Evolutionary conservation across 37 sponge, comb jelly and placozoan genomes (phyloP).

Genomic region (Geodia barretti): DNA sequence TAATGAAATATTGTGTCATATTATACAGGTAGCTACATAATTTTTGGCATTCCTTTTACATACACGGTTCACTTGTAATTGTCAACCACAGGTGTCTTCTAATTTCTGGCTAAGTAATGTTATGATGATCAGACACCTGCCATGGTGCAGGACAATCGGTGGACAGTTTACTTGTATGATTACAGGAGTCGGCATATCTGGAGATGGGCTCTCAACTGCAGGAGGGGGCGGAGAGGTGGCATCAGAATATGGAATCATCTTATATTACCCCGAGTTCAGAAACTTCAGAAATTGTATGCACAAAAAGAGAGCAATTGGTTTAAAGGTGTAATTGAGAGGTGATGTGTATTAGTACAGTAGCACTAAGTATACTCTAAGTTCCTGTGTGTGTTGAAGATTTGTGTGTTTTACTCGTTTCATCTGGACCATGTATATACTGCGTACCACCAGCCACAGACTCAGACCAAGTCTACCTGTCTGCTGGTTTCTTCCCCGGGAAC

Average conservation of each 20-base stretch:
- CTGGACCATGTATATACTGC: not conserved
- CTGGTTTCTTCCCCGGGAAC: not conserved
- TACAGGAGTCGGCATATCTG: not conserved
- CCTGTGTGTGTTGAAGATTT: not conserved
- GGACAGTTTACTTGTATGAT: not conserved
- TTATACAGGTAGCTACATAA: too few relatives aligned
- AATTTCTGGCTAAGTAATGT: too few relatives aligned
- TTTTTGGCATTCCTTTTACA: not conserved
- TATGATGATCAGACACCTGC: too few relatives aligned
- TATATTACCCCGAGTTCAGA: constrained; percentile 14
- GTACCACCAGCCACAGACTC: not conserved
- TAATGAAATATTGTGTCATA: too few relatives aligned
- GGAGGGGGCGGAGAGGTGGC: not conserved
- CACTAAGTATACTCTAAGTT: not conserved
- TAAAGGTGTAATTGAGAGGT: not conserved
- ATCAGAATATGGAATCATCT: constrained; percentile 10
- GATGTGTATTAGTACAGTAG: not conserved
- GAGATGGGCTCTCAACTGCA: not conserved
- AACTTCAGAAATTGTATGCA: constrained; percentile 16
- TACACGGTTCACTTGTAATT: not conserved
- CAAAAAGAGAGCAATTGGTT: not conserved
- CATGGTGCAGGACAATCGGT: too few relatives aligned
- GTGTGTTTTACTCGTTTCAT: not conserved
- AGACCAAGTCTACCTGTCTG: not conserved
- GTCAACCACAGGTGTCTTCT: not conserved